Conservation (phyloP, 2,888 invertebrate species). For the Syritta pipiens region DNA sequence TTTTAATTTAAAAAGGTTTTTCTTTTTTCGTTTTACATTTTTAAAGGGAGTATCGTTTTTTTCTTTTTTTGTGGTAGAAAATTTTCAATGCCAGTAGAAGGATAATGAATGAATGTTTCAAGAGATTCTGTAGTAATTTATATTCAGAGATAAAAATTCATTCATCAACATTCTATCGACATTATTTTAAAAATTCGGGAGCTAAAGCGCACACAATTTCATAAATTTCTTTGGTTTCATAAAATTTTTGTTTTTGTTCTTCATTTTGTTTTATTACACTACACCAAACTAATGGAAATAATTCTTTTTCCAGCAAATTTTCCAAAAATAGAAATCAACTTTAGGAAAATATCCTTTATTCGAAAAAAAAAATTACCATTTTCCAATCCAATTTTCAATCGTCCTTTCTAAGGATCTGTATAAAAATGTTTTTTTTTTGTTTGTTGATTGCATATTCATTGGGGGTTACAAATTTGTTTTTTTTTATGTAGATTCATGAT, state of each 20-base stretch:
- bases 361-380: too few species aligned
- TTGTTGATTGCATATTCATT: slow-evolving; percentile 42
- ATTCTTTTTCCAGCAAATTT: slow-evolving; percentile 19
- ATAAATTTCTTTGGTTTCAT: background rate
- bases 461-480: slow-evolving; percentile 52
- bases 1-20: background rate
- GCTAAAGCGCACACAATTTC: slow-evolving; percentile 20
- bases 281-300: slow-evolving; percentile 23
- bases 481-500: slow-evolving; percentile 46
- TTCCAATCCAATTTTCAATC: slow-evolving; percentile 43
- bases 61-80: too few species aligned
- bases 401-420: slow-evolving; percentile 38
- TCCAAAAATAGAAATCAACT: slow-evolving; percentile 38
- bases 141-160: too few species aligned
- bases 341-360: slow-evolving; percentile 22
- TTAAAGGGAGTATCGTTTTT: too few species aligned
- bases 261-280: background rate
- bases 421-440: slow-evolving; percentile 33
- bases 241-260: background rate
- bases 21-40: background rate
- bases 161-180: slow-evolving; percentile 5
- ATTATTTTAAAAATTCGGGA: background rate
- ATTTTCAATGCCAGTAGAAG: too few species aligned
- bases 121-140: too few species aligned
- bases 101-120: too few species aligned